Base-by-base conservation (phyloP, 2,113 vertebrate species). In the Cyphomyrus plagiostoma region DNA sequence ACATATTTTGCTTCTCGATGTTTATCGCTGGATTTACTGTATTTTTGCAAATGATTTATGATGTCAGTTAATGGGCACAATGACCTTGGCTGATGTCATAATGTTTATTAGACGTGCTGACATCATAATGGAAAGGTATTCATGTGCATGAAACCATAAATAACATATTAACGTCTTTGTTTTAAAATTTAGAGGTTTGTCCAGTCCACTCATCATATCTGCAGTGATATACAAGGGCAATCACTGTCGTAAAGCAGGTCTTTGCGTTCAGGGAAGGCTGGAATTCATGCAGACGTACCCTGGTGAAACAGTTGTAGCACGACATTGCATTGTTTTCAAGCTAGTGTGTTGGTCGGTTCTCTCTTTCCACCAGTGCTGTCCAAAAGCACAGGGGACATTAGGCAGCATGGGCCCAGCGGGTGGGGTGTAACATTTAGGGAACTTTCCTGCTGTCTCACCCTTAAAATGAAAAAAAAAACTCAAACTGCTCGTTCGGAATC, bases 141-240 rank as follows among this genome's bases (percentile, higher is more conserved):
- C 19, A 52, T 74, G 26, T 53, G 74, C 88, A 80, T 49, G 77
- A 45, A 48, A 26, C 52, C 45, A 49, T 50, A 86, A 86, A 86
- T 86, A 88, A 82, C 89, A 74, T 88, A 39, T 89, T 48, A 86
- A 50, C 86, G 1, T 58, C 77, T 88, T 56, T 74, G 87, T 48
- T 88, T 88, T 74, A 17, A 39, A 74, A 88, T 39, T 49, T 17
- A 10, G 42, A 58, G 8, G n/a, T 30, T 70, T 46, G 45, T 70
- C 53, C 70, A 23, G 42, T 70, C 58, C n/a, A 56, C 7, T 88
- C 39, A 49, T 48, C 66, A 48, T 62, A 42, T 88, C 35, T 88
- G 13, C 23, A 2, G 10, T 48, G 23, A 88, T 49, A 26, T 46
- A 74, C 42, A n/a, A 17, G 42, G 21, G 45, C 23, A 70, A 88